phyloP scores from a whole-genome alignment of 2,888 invertebrate genomes.

The Eupithecia centaureata region DNA sequence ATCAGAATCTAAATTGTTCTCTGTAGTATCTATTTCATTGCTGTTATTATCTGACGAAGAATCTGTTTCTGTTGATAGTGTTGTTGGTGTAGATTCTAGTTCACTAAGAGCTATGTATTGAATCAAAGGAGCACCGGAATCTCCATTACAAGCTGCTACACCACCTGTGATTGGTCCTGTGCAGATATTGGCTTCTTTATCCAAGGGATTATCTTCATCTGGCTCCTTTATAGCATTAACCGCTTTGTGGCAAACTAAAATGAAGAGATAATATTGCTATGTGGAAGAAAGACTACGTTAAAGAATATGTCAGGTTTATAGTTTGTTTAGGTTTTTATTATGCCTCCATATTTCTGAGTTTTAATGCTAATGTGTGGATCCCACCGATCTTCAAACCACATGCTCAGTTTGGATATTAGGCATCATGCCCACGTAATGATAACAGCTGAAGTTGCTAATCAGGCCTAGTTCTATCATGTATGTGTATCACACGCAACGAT shows the following conservation, averaged over 20 bases:
- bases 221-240: conserved; percentile 62
- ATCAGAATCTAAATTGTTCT: neutral
- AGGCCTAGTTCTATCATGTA: too few species aligned
- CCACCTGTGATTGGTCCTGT: conserved; percentile 80
- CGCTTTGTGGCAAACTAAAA: conserved; percentile 72
- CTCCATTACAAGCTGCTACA: conserved; percentile 81
- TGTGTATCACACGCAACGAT: neutral
- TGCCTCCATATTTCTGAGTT: neutral
- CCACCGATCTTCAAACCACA: too few species aligned
- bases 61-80: conserved; percentile 6
- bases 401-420: too few species aligned
- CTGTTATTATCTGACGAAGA: neutral
- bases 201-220: conserved; percentile 70
- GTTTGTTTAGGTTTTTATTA: neutral
- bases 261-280: neutral
- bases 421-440: too few species aligned
- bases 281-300: neutral
- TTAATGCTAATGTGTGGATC: neutral
- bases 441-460: too few species aligned
- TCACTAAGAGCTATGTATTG: conserved; percentile 49
- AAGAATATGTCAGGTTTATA: neutral
- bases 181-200: conserved; percentile 76
- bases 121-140: conserved; percentile 83
- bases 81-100: conserved; percentile 38
- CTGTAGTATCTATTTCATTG: conserved; percentile 6